These are phyloP conservation scores for Macrotus californicus DNA, from an alignment of 2,113 vertebrate species.

Conservation along the genomic window DNA sequence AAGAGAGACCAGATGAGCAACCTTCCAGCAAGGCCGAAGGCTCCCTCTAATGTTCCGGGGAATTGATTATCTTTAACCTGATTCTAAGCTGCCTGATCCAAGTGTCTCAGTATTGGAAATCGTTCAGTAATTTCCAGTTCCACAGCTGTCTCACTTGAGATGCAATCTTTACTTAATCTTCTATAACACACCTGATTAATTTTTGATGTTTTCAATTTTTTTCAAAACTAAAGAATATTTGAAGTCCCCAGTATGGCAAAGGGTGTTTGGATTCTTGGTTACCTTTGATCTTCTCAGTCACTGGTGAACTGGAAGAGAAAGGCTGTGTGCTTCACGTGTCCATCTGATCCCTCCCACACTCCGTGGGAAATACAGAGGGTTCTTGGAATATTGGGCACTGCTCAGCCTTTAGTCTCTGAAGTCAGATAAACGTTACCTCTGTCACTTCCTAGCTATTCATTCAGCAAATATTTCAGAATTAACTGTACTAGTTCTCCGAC, in stretches of 20 bases:
- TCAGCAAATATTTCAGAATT: background rate
- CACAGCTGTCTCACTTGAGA: background rate
- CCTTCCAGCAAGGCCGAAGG: background rate
- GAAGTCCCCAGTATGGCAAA: background rate
- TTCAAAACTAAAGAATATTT: background rate
- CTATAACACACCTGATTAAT: background rate
- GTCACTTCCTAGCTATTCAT: background rate
- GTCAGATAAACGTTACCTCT: background rate
- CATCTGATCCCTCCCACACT: too few species aligned
- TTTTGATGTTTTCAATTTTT: background rate
- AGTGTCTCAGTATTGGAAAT: background rate
- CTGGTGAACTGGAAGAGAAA: background rate
- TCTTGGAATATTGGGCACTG: too few species aligned
- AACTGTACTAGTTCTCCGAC: background rate
- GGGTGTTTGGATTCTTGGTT: background rate
- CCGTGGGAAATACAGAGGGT: background rate
- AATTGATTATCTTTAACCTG: conserved; percentile 33
- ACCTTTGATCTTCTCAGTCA: background rate
- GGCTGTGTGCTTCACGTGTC: background rate
- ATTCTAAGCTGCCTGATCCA: conserved; percentile 32
- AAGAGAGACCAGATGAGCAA: background rate
- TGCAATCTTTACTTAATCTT: background rate
- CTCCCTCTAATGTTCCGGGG: background rate
- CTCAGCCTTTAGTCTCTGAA: background rate
- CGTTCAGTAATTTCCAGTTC: background rate